phyloP scores from a whole-genome alignment of 2,888 invertebrate species.

The Lycophotia porphyrea region DNA sequence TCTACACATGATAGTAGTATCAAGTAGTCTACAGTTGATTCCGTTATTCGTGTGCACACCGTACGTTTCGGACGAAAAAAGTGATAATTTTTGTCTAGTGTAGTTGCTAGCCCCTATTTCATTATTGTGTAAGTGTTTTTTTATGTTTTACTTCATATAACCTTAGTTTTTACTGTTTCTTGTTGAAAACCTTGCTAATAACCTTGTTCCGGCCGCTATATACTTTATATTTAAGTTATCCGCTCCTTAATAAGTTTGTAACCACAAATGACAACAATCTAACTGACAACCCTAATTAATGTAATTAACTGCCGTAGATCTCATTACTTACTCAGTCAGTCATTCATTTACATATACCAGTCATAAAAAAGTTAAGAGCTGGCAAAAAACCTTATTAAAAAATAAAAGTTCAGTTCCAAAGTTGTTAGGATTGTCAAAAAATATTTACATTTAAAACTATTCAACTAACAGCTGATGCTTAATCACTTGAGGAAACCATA shows the following conservation, averaged over 20 bases:
- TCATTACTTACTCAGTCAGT: background rate
- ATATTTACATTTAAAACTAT: background rate
- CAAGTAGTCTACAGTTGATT: constrained; percentile 72
- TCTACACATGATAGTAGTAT: constrained; percentile 81
- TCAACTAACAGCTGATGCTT: background rate
- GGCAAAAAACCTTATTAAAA: too few species aligned
- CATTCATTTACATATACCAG: background rate
- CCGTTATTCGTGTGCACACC: constrained; percentile 67
- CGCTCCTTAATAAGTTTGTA: constrained; percentile 22
- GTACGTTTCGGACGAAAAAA: constrained; percentile 65
- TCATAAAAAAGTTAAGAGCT: background rate
- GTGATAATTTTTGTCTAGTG: constrained; percentile 64
- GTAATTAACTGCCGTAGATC: background rate
- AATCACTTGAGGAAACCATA: background rate
- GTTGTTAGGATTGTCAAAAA: background rate
- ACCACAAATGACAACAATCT: constrained; percentile 12
- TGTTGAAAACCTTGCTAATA: constrained; percentile 51
- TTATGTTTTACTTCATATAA: constrained; percentile 54
- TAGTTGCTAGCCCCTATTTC: constrained; percentile 53
- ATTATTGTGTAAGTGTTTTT: constrained; percentile 67
- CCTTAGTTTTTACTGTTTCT: constrained; percentile 65
- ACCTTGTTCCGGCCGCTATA: constrained; percentile 59
- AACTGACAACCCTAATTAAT: background rate
- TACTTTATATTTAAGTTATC: constrained; percentile 34
- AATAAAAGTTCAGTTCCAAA: background rate